Conservation (phyloP, 2,797 vertebrate genomes). For the Mormyrus proboscirostris region DNA sequence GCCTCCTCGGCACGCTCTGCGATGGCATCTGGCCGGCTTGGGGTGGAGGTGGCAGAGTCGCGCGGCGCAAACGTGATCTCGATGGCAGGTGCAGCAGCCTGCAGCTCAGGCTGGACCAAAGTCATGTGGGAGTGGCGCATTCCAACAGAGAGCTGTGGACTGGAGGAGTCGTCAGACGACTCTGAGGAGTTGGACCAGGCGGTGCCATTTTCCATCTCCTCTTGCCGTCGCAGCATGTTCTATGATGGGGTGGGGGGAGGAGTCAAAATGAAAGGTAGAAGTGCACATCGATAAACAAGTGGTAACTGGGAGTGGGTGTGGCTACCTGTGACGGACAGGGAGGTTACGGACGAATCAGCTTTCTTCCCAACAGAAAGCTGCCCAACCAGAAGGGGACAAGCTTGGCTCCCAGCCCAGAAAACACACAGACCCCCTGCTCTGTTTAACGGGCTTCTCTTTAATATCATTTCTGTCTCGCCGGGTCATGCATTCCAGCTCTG, state of each 20-base stretch:
- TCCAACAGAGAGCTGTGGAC: slow-evolving; percentile 74
- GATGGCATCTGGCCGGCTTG: slow-evolving; percentile 30
- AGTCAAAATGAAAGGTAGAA: not conserved
- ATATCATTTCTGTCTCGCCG: slow-evolving; percentile 16
- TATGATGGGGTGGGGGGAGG: slow-evolving; percentile 38
- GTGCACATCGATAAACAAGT: not conserved
- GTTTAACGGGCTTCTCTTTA: slow-evolving; percentile 36
- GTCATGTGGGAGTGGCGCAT: slow-evolving; percentile 67
- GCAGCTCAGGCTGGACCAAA: slow-evolving; percentile 69
- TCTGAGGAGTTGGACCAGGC: slow-evolving; percentile 91
- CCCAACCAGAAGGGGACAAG: slow-evolving; percentile 12
- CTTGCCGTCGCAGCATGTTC: slow-evolving; percentile 84
- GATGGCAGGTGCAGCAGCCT: slow-evolving; percentile 59
- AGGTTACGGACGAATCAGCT: slow-evolving; percentile 24
- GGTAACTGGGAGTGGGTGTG: not conserved
- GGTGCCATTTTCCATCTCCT: slow-evolving; percentile 83
- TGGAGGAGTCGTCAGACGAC: slow-evolving; percentile 89
- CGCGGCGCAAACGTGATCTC: slow-evolving; percentile 76
- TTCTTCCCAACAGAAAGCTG: slow-evolving; percentile 7
- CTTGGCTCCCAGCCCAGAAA: slow-evolving; percentile 30
- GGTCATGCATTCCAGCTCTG: slow-evolving; percentile 13
- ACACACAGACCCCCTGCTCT: slow-evolving; percentile 25
- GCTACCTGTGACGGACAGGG: not conserved
- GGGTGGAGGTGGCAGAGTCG: slow-evolving; percentile 49
- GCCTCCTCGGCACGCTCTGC: slow-evolving; percentile 48